Evolutionary conservation across 2,888 invertebrate genomes (phyloP).

Genomic region (Electrophaes corylata): DNA sequence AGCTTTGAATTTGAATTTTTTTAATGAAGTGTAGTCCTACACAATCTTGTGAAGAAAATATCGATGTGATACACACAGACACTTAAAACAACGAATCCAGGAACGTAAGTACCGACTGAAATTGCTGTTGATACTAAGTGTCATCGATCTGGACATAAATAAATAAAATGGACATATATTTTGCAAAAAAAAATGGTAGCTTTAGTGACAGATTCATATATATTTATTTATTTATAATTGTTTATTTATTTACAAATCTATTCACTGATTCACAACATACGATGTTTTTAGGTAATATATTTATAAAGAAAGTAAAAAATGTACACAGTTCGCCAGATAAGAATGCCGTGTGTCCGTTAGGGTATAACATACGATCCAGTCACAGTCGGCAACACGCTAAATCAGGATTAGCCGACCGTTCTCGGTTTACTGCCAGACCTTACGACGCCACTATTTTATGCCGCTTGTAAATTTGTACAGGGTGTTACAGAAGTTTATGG

Average conservation of each 20-base stretch:
- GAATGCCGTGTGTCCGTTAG: slow-evolving; percentile 57
- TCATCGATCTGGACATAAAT: no score
- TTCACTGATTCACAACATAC: no score
- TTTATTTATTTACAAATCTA: no score
- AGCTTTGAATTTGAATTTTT: slow-evolving; percentile 72
- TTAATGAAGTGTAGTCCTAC: slow-evolving; percentile 76
- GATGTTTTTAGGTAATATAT: no score
- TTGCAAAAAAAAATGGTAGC: no score
- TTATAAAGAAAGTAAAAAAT: no score
- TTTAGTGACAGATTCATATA: no score
- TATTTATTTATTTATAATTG: no score
- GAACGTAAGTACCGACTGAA: no score
- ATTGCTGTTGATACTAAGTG: no score
- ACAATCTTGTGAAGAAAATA: slow-evolving; percentile 76
- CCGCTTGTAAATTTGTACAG: slow-evolving; percentile 54
- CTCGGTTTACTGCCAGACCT: slow-evolving; percentile 69
- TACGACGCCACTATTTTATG: slow-evolving; percentile 69
- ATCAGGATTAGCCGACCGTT: slow-evolving; percentile 80
- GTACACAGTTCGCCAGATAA: slow-evolving; percentile 15
- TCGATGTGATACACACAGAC: slow-evolving; percentile 55
- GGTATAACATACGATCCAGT: slow-evolving; percentile 67
- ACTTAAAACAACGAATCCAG: background rate
- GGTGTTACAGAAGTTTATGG: slow-evolving; percentile 1
- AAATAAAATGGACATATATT: no score
- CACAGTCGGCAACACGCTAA: slow-evolving; percentile 67